phyloP scores from a whole-genome alignment of 2,888 invertebrate species.

The Cryptosula pallasiana region DNA sequence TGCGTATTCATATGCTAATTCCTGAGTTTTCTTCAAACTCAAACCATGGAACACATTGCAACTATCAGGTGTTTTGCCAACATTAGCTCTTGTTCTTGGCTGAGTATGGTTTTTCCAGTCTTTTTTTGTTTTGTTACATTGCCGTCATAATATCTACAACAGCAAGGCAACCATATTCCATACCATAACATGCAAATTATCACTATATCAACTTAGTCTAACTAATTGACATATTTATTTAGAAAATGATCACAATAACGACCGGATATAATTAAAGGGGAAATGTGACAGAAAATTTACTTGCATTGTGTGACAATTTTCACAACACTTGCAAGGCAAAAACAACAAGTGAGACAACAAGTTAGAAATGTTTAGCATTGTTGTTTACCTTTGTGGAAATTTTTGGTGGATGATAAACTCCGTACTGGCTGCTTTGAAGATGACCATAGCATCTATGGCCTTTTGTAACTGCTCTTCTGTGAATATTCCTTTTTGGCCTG shows the following conservation, averaged over 20 bases:
- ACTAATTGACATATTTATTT: too few relatives aligned
- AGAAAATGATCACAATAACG: too few relatives aligned
- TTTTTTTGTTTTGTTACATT: not conserved
- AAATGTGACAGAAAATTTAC: too few relatives aligned
- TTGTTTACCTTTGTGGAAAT: not conserved
- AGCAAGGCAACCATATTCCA: too few relatives aligned
- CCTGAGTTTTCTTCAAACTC: not conserved
- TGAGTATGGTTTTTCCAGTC: not conserved
- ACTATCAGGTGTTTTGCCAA: not conserved
- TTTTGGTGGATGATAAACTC: not conserved
- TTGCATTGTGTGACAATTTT: too few relatives aligned
- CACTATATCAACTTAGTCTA: too few relatives aligned
- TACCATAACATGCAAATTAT: too few relatives aligned
- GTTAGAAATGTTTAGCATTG: too few relatives aligned
- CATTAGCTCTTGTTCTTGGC: not conserved
- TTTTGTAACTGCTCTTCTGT: not conserved
- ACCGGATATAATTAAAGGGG: too few relatives aligned
- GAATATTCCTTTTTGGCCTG: not conserved
- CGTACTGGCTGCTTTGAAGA: not conserved
- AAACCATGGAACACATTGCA: not conserved
- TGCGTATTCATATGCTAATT: not conserved
- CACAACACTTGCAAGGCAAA: too few relatives aligned
- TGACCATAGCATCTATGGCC: not conserved
- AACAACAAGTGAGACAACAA: too few relatives aligned
- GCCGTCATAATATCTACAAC: too few relatives aligned